These are phyloP conservation scores for Muschampia plurimacula DNA, from an alignment of 2,888 invertebrate genomes.

Conservation along the genomic window DNA sequence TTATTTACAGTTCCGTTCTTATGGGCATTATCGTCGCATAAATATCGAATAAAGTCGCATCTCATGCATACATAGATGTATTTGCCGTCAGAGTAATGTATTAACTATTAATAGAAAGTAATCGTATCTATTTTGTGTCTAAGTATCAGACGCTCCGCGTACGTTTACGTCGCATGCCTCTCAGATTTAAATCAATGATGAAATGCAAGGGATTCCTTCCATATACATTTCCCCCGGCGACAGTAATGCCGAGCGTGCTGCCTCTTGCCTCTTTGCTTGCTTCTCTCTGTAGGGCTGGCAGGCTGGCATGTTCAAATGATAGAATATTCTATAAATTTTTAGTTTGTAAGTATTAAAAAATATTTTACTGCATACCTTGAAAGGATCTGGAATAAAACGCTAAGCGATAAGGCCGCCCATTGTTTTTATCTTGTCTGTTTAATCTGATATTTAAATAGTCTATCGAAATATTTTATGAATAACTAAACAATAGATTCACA, in stretches of 20 bases:
- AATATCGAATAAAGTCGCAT: not conserved
- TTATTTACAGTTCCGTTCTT: not conserved
- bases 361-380: too few relatives aligned
- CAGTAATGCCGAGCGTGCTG: conserved; percentile 20
- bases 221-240: conserved; percentile 27
- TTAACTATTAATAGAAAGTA: not conserved
- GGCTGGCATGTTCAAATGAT: not conserved
- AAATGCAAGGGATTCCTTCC: conserved; percentile 25
- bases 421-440: too few relatives aligned
- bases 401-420: too few relatives aligned
- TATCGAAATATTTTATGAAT: too few relatives aligned
- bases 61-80: not conserved
- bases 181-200: conserved; percentile 32
- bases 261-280: conserved; percentile 19
- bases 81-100: not conserved
- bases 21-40: too few relatives aligned
- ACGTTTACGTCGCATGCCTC: conserved; percentile 15
- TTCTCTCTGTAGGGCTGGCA: conserved; percentile 22
- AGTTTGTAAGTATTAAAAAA: too few relatives aligned
- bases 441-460: too few relatives aligned
- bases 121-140: not conserved
- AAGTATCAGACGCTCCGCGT: conserved; percentile 24
- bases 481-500: too few relatives aligned
- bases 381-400: too few relatives aligned
- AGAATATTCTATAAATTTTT: not conserved